These are phyloP conservation scores for Yponomeuta evonymella DNA, from an alignment of 2,888 invertebrate species.

Conservation along the genomic window DNA sequence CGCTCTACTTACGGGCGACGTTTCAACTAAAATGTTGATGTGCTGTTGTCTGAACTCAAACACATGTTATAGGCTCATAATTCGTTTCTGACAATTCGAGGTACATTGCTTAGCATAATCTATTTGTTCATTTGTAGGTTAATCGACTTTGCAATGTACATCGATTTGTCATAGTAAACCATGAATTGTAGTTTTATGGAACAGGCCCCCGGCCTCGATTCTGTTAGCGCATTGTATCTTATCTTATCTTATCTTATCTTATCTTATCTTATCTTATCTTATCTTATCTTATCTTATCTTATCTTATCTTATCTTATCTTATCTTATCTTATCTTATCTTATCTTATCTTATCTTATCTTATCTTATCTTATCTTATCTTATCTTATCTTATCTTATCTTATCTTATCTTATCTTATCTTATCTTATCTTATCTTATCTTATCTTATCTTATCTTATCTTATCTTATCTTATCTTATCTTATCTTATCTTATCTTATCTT, in stretches of 20 bases:
- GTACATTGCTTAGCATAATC: no score
- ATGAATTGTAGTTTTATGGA: no score
- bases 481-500: background rate
- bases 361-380: background rate
- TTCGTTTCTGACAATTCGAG: no score
- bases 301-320: background rate
- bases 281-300: background rate
- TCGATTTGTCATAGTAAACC: no score
- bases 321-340: background rate
- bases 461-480: background rate
- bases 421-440: background rate
- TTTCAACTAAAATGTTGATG: no score
- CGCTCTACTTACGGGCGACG: no score
- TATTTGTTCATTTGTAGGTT: no score
- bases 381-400: background rate
- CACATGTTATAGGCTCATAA: no score
- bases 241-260: background rate
- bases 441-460: background rate
- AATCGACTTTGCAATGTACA: no score
- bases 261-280: background rate
- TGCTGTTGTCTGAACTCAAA: no score
- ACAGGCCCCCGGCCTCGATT: no score
- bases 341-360: background rate
- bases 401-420: background rate
- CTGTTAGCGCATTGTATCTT: background rate